Evolutionary conservation across 2,797 vertebrate genomes (phyloP), one percentile per base, ranked within the genome.

Genomic region (Neosilurus mollespiculum): DNA sequence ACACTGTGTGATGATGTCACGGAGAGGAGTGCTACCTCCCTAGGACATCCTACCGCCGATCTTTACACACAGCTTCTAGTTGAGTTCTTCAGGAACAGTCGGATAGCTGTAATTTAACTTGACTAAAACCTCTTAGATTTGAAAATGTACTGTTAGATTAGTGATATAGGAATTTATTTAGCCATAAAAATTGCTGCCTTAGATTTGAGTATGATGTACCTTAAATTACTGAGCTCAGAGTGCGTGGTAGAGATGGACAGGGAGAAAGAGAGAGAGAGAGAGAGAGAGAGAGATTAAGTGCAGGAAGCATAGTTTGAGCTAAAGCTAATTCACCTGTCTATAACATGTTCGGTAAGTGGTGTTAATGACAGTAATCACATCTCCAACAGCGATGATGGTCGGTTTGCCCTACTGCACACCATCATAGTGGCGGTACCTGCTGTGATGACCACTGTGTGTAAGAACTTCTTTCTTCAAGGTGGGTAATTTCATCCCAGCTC

Each of bases 291-390:
- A 65, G 26, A 53, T 62, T 65, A 37, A 67, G 51, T 0, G 73
- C 10, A 66, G 58, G 51, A 73, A 83, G 54, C 61, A 59, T 64
- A 85, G 81, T 37, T 73, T 22, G 49, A 82, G 53, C n/a, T 82
- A 67, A 43, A 79, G 83, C 59, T 82, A 87, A 84, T 84, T 87
- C 80, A 84, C 86, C 83, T 82, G 69, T 67, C 83, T 83, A 82
- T 84, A 84, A 79, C 61, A 62, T 72, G 80, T 43, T 30, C 51
- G 15, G 65, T 81, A 84, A 82, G 80, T 79, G 83, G 83, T 73
- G 75, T 80, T 84, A 87, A 87, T 80, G 83, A 82, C 71, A 30
- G 83, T 84, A 80, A 82, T 87, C 83, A 66, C 70, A 70, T 69
- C 62, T 53, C 26, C 56, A 75, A 58, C 56, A 51, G 80, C 30